Base-by-base conservation (phyloP, 1,140 invertebrate genomes). In the Ceratoteleas bidentatus region DNA sequence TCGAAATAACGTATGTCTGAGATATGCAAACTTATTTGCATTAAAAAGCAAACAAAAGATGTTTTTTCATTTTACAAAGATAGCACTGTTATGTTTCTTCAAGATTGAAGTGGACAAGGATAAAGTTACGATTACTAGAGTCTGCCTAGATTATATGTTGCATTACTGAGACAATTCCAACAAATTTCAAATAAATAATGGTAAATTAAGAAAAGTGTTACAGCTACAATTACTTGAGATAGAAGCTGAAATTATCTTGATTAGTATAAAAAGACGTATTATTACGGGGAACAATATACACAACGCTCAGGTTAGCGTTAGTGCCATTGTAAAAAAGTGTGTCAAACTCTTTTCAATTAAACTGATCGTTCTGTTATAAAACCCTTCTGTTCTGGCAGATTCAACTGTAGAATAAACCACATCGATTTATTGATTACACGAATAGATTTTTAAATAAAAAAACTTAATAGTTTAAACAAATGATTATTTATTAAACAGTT, bases 191-290 rank as follows among this genome's bases (percentile, higher is more conserved):
- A 33, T 14, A 40, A 54, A 54, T 66, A 66, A 66, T 54, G 4
- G 50, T 60, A 16, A 60, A 60, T 60, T 60, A 16, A 66, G 32
- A 65, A 53, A 66, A 66, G 50, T 66, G 52, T 54, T 54, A 54
- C 62, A 16, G n/a, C 50, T 45, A 15, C 52, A 66, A 43, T 66
- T 66, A 66, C 11, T 40, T 33, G n/a, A 14, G 16, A 10, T 4
- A 43, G 0, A 33, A 43, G 50, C 10, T 33, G 13, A 43, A 54
- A 66, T 66, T 56, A 43, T 32, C 36, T 54, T 43, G 50, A 49
- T 50, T 36, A 36, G 47, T 36, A 56, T 43, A 43, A 54, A 53
- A 38, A 38, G 50, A 43, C 16, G 15, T 54, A 16, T 66, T 66
- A 66, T 47, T 60, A 47, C 40, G 8, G 6, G 2, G 57, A 60